phyloP scores from a whole-genome alignment of 2,113 vertebrate species.

The Apus apus region DNA sequence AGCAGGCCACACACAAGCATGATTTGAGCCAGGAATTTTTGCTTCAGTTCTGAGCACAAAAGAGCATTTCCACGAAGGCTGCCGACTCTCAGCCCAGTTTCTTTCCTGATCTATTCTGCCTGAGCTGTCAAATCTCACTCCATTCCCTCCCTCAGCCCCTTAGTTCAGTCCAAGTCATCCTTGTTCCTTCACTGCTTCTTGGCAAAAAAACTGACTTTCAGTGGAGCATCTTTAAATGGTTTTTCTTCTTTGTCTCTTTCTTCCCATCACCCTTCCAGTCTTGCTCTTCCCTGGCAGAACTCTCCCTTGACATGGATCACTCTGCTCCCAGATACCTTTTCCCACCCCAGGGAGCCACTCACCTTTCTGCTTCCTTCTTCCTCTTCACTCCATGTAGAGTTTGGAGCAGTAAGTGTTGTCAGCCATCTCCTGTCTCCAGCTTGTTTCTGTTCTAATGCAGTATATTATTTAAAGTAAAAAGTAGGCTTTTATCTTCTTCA shows the following conservation, averaged over 20 bases:
- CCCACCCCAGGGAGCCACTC: background rate
- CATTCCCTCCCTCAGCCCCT: background rate
- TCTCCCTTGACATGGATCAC: fast-evolving
- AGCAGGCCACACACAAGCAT: background rate
- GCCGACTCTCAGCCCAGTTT: background rate
- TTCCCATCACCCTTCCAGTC: background rate
- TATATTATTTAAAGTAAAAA: background rate
- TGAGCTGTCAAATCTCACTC: background rate
- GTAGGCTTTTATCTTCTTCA: background rate
- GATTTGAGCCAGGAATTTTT: background rate
- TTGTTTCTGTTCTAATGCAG: background rate
- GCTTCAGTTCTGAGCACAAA: background rate
- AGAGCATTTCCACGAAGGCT: background rate
- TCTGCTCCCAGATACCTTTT: background rate
- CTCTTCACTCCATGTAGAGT: background rate
- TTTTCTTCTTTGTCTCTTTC: background rate
- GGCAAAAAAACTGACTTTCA: background rate
- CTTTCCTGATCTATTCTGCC: background rate
- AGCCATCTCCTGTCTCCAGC: background rate
- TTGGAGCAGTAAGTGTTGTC: background rate
- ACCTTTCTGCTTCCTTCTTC: background rate
- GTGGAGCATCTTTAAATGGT: background rate
- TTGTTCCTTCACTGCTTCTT: background rate
- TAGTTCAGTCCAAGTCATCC: background rate
- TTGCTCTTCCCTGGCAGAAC: background rate